Evolutionary conservation across 2,888 invertebrate genomes (phyloP), one percentile per base, ranked within the genome.

Genomic region (Cyclophora punctaria): DNA sequence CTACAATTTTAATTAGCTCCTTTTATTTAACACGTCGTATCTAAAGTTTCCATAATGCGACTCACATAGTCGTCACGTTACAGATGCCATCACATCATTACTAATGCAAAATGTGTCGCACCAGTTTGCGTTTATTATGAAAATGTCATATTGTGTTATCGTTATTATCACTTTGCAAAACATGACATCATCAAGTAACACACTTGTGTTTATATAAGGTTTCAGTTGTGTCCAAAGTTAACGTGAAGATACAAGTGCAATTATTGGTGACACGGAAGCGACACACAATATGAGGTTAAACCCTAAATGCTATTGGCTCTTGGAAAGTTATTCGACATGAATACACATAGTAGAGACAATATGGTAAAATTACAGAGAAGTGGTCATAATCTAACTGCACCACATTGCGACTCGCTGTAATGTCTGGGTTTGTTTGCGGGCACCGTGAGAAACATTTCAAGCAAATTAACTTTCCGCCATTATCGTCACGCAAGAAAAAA

Each of bases 401-500:
- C 62, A 56, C 52, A 58, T 61, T 60, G 66, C 56, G 63, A 58
- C 60, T 62, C 63, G 56, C 60, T 62, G 63, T 70, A 73, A 73
- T 69, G 67, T 55, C 59, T 68, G 65, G 66, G 67, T 65, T 66
- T 67, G 63, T 58, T 65, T 60, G 67, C 70, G 69, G 71, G 63
- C 67, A 79, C 75, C 84, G 85, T 86, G 86, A 80, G 86, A 86
- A 85, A 78, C 73, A 71, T 70, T 78, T 68, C 73, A 67, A 72
- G 71, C 68, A 71, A 78, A 77, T 78, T 73, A 78, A 79, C 78
- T 83, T 78, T 80, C 77, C 74, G 75, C 73, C 70, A 75, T 81
- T 80, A 80, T 67, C 71, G 75, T 75, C 82, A 82, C 75, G 83
- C 82, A 69, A 80, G 71, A 75, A 72, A 74, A 73, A 78, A 72